Conservation (phyloP, 2,113 vertebrate genomes). For the Vulpes ferrilata region DNA sequence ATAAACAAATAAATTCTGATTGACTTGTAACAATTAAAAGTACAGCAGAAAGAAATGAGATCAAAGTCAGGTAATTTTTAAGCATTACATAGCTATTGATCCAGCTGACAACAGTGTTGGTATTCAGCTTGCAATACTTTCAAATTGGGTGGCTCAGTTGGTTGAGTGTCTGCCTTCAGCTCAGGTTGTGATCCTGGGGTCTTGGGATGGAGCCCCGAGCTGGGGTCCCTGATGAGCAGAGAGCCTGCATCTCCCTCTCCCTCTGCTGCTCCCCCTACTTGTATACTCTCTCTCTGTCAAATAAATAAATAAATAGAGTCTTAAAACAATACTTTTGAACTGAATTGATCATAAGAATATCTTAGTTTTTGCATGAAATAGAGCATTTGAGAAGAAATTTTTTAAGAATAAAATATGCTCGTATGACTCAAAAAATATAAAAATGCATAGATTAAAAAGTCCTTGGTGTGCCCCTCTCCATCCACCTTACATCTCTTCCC, state of each 20-base stretch:
- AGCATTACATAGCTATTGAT: neutral
- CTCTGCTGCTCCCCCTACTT: no score
- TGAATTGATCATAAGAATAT: neutral
- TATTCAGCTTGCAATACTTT: neutral
- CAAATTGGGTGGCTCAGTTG: neutral
- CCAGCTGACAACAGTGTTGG: neutral
- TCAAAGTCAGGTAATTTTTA: neutral
- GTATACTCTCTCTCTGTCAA: no score
- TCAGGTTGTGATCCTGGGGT: no score
- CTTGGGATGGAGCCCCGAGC: no score
- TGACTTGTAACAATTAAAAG: neutral
- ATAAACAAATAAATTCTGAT: neutral
- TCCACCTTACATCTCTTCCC: neutral
- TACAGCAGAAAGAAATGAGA: neutral
- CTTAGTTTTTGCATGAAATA: conserved; percentile 7
- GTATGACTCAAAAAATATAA: neutral
- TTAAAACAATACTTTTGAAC: neutral
- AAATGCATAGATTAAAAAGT: neutral
- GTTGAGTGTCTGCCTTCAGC: no score
- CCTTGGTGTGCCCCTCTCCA: neutral
- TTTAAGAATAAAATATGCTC: conserved; percentile 25
- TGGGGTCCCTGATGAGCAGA: no score
- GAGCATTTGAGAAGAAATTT: conserved; percentile 7
- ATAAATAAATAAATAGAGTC: no score
- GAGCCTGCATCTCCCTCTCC: no score